These are phyloP conservation scores for Drosophila quadrilineata DNA, from an alignment of 1,140 invertebrate species.

Conservation along the genomic window DNA sequence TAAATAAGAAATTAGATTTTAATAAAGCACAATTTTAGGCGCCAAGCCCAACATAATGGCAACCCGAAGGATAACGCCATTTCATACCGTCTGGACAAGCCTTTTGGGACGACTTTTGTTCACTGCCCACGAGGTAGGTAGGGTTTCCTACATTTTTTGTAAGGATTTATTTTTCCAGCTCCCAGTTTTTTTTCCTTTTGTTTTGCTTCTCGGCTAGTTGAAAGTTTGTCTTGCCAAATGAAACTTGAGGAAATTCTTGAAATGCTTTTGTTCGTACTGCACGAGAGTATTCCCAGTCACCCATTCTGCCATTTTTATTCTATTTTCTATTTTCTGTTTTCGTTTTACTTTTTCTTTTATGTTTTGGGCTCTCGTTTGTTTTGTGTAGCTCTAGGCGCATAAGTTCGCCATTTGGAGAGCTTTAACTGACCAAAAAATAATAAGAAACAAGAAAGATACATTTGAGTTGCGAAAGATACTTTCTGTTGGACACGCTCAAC, in stretches of 20 bases:
- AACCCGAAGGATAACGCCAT: slow-evolving; percentile 34
- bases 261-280: slow-evolving; percentile 61
- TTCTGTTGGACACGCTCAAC: slow-evolving; percentile 10
- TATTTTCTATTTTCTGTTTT: slow-evolving; percentile 13
- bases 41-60: slow-evolving; percentile 46
- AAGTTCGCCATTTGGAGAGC: slow-evolving; percentile 8
- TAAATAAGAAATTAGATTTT: slow-evolving; percentile 74
- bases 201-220: slow-evolving; percentile 29
- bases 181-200: slow-evolving; percentile 20
- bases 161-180: slow-evolving; percentile 17
- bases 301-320: background rate
- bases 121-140: background rate
- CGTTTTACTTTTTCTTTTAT: slow-evolving; percentile 15
- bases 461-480: slow-evolving; percentile 31
- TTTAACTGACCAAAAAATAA: slow-evolving; percentile 13
- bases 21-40: slow-evolving; percentile 67
- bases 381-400: slow-evolving; percentile 2
- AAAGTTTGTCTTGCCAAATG: slow-evolving; percentile 66
- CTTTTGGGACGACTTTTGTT: slow-evolving; percentile 43
- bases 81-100: slow-evolving; percentile 32
- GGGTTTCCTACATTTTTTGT: slow-evolving; percentile 7
- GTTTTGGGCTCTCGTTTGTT: background rate
- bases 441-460: too few relatives aligned
- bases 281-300: slow-evolving; percentile 1
- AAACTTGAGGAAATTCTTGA: slow-evolving; percentile 73